Evolutionary conservation across 2,113 vertebrate genomes (phyloP).

Genomic region (Bettongia penicillata): DNA sequence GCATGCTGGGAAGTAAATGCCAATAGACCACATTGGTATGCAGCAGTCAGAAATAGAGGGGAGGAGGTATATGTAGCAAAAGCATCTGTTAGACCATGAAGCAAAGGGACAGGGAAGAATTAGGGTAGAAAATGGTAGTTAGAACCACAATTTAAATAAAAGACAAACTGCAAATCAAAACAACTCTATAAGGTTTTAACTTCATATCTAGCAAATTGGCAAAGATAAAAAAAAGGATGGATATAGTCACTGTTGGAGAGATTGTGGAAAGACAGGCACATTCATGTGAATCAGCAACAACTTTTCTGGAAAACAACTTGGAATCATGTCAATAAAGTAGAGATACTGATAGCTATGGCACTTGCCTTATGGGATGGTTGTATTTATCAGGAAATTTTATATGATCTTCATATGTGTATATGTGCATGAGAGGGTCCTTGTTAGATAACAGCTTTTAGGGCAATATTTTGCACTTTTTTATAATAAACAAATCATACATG

Average conservation of each 20-base stretch:
- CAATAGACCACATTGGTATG: not conserved
- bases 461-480: not conserved
- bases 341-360: not conserved
- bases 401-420: not conserved
- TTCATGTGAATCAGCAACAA: not conserved
- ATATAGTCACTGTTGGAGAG: not conserved
- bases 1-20: not conserved
- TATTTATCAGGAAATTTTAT: not conserved
- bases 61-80: not conserved
- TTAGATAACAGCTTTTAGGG: not conserved
- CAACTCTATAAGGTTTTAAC: not conserved
- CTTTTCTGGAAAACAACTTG: not conserved
- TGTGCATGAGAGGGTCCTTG: not conserved
- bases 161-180: not conserved
- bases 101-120: not conserved
- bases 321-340: not conserved
- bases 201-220: not conserved
- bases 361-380: not conserved
- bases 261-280: not conserved
- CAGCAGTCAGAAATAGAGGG: not conserved
- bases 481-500: not conserved
- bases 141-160: not conserved
- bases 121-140: not conserved
- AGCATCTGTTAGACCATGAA: not conserved
- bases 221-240: not conserved